phyloP scores from a whole-genome alignment of 1,140 invertebrate species.

The Halesus radiatus region DNA sequence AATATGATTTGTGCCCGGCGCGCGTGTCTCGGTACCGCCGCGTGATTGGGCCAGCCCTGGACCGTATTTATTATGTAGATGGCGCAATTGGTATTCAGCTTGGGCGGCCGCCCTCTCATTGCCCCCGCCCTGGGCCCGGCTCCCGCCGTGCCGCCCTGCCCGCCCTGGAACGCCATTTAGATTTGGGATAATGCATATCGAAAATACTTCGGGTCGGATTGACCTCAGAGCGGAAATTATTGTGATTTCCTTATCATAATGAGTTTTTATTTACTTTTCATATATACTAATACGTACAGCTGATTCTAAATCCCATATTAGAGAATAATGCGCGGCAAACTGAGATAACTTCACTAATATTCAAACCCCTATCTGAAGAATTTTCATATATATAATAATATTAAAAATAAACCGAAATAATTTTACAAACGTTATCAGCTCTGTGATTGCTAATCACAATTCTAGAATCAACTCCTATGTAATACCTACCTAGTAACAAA shows the following conservation, averaged over 20 bases:
- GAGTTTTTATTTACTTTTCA: background rate
- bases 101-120: constrained; percentile 45
- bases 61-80: constrained; percentile 58
- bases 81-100: constrained; percentile 55
- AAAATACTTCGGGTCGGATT: constrained; percentile 18
- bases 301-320: too few relatives aligned
- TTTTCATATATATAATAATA: too few relatives aligned
- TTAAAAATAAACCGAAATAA: too few relatives aligned
- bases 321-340: too few relatives aligned
- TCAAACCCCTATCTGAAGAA: too few relatives aligned
- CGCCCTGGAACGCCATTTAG: constrained; percentile 40
- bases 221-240: constrained; percentile 29
- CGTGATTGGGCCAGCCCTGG: constrained; percentile 50
- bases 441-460: too few relatives aligned
- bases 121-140: constrained; percentile 39
- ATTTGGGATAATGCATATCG: constrained; percentile 38
- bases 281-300: too few relatives aligned
- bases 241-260: constrained; percentile 18
- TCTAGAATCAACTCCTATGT: too few relatives aligned
- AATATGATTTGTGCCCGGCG: constrained; percentile 57
- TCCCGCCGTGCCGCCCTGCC: background rate
- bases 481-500: too few relatives aligned
- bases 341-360: too few relatives aligned
- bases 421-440: too few relatives aligned
- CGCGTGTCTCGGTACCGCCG: constrained; percentile 54